Evolutionary conservation across 2,113 vertebrate species (phyloP).

Genomic region (Podiceps cristatus): DNA sequence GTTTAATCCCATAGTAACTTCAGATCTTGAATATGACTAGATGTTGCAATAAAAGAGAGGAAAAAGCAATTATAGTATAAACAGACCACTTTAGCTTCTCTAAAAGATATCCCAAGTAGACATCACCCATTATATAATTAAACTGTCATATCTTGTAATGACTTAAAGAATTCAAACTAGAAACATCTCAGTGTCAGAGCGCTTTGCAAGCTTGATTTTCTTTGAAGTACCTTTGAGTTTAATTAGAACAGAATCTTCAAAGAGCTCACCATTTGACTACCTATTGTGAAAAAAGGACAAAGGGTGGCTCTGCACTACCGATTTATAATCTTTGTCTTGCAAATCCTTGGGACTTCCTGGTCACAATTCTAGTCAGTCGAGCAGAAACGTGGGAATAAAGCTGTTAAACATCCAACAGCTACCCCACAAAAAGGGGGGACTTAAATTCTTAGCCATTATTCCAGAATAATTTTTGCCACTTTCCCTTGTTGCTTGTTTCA

Average conservation of each 20-base stretch:
- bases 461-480: not conserved
- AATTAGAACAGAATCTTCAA: constrained; percentile 50
- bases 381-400: not conserved
- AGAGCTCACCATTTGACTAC: constrained; percentile 5
- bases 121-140: constrained; percentile 19
- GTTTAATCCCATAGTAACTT: not conserved
- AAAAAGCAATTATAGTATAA: not conserved
- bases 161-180: constrained; percentile 6
- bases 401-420: not conserved
- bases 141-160: constrained; percentile 13
- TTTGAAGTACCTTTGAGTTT: constrained; percentile 30
- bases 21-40: not conserved
- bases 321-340: not conserved
- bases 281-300: constrained; percentile 35
- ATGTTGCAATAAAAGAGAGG: not conserved
- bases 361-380: not conserved
- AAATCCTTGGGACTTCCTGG: not conserved
- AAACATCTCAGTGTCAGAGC: not conserved
- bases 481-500: not conserved
- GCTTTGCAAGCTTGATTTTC: not conserved
- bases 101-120: constrained; percentile 1
- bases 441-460: not conserved
- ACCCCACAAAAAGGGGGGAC: not conserved
- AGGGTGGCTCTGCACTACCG: not conserved
- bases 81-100: not conserved